Evolutionary conservation across 2,888 invertebrate genomes (phyloP).

Genomic region (Timandra comae): DNA sequence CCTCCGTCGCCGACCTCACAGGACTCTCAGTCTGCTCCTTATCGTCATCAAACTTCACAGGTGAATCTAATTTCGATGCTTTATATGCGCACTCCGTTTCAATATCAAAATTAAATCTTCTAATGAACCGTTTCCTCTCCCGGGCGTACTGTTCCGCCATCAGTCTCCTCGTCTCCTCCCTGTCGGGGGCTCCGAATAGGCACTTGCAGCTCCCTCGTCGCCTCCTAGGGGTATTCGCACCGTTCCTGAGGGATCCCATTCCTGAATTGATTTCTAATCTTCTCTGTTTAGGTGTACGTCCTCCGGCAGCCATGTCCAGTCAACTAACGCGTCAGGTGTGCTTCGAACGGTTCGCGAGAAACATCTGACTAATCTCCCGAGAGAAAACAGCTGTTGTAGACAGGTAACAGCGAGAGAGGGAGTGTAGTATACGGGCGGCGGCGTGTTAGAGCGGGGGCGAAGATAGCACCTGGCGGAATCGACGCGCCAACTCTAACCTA

Average conservation of each 20-base stretch:
- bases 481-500: constrained; percentile 74
- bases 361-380: constrained; percentile 76
- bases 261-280: constrained; percentile 56
- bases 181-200: constrained; percentile 78
- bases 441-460: constrained; percentile 52
- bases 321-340: constrained; percentile 61
- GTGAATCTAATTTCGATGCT: constrained; percentile 57
- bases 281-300: constrained; percentile 68
- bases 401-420: constrained; percentile 58
- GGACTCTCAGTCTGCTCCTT: constrained; percentile 60
- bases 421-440: constrained; percentile 27
- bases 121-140: constrained; percentile 76
- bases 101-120: constrained; percentile 78
- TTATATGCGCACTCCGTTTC: constrained; percentile 63
- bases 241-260: constrained; percentile 52
- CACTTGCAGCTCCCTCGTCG: constrained; percentile 74
- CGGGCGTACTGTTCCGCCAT: constrained; percentile 77
- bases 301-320: constrained; percentile 61
- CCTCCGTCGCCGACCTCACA: constrained; percentile 51
- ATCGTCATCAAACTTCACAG: constrained; percentile 63
- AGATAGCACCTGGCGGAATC: constrained; percentile 63
- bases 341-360: constrained; percentile 65
- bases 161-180: constrained; percentile 75
- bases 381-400: constrained; percentile 73
- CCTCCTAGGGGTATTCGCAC: constrained; percentile 54